phyloP scores from a whole-genome alignment of 2,113 vertebrate species.

The Oncorhynchus masou region DNA sequence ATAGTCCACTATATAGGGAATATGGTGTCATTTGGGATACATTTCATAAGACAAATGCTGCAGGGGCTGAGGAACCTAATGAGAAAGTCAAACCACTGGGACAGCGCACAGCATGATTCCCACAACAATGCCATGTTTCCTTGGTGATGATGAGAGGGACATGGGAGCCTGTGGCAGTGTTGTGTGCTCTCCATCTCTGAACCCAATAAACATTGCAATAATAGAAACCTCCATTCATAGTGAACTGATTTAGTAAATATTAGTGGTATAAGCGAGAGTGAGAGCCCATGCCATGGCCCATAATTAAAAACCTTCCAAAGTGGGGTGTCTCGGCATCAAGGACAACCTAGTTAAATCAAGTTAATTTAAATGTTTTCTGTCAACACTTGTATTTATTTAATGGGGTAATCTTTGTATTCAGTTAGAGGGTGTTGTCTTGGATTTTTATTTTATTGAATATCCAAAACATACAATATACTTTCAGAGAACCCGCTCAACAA shows the following conservation, averaged over 20 bases:
- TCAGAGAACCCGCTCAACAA: too few species aligned
- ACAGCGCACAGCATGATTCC: background rate
- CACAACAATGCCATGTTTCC: background rate
- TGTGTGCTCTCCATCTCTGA: background rate
- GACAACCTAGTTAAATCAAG: too few species aligned
- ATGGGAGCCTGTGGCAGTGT: background rate
- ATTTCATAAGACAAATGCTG: constrained; percentile 9
- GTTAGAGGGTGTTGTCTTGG: background rate
- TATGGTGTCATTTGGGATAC: too few species aligned
- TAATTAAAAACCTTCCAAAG: too few species aligned
- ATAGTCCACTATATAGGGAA: too few species aligned
- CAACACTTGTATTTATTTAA: background rate
- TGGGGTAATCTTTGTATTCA: background rate
- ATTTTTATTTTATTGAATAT: background rate
- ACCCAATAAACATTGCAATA: background rate
- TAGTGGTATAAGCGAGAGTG: background rate
- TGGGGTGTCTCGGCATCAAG: too few species aligned
- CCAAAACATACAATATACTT: too few species aligned
- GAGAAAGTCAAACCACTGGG: background rate
- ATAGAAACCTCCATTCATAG: background rate
- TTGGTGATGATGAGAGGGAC: background rate
- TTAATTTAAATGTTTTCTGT: background rate
- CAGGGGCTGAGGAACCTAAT: constrained; percentile 5
- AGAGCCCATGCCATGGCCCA: background rate
- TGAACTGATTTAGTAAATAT: background rate